Base-by-base conservation (phyloP, 2,113 vertebrate genomes). In the Passer montanus region DNA sequence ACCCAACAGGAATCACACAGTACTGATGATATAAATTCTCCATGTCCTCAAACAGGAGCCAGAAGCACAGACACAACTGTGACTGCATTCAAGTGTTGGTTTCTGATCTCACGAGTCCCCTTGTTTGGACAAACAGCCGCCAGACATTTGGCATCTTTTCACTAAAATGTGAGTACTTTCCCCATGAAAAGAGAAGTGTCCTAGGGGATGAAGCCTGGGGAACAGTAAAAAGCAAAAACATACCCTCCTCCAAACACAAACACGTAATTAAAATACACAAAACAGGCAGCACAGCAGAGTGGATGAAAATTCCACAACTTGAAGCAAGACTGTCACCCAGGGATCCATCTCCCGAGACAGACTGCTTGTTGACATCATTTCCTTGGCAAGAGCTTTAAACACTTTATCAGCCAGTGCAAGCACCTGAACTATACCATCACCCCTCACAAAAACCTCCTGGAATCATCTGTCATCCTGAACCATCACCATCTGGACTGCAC, bases 371-470 rank as follows among this genome's bases (percentile, higher is more conserved):
- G 90, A 94, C 90, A 95, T 95, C 52, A 95, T 84, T 93, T 95
- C 73, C 80, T 93, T 96, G 73, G 88, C 79, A 96, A 78, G 41
- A 31, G 20, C 76, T 94, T 92, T 84, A 81, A 93, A 89, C 64
- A 75, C 81, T 95, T 92, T 96, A 93, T 94, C 92, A 92, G 90
- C 60, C 90, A 58, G 35, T 53, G 79, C 76, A 93, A 90, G 60
- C 76, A 96, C 88, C 90, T 95, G 73, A 96, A 90, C 84, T 77
- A 73, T 35, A 88, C 84, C 70, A 90, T 72, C 90, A 84, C n/a
- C 49, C 49, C 80, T 81, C 92, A 88, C 35, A 92, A 88, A 92
- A 90, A 80, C 86, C 83, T 93, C 79, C 58, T 90, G 64, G 56
- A 96, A 53, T 81, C 14, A 87, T 96, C 56, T 95, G 75, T 92